phyloP scores from a whole-genome alignment of 1,140 invertebrate species.

The Trinorchestia longiramus region DNA sequence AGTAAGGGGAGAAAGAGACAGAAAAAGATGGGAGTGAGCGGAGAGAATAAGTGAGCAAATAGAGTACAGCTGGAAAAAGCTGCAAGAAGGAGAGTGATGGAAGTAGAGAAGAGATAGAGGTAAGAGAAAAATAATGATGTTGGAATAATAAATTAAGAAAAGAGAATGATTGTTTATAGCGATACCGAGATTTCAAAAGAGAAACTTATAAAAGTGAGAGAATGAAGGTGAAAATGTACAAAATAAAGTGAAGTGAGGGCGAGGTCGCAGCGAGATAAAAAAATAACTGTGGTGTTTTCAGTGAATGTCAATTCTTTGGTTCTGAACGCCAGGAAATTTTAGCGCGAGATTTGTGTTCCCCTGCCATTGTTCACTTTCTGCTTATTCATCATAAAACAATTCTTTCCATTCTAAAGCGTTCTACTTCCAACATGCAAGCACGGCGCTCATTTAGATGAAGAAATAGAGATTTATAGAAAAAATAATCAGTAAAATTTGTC shows the following conservation, averaged over 20 bases:
- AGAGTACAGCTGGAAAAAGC: neutral
- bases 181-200: neutral
- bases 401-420: neutral
- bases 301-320: neutral
- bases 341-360: neutral
- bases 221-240: neutral
- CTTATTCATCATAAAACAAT: neutral
- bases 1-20: constrained; percentile 4
- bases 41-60: neutral
- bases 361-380: neutral
- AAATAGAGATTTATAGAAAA: neutral
- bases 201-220: neutral
- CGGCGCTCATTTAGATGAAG: no score
- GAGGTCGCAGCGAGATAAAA: neutral
- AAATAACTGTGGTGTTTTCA: neutral
- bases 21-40: neutral
- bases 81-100: neutral
- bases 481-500: neutral
- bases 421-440: neutral
- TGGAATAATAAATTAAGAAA: neutral
- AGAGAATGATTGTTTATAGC: neutral
- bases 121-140: neutral
- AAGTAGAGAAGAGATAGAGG: neutral
- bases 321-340: neutral
- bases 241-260: neutral